Conservation (phyloP, 2,113 vertebrate species). For the Melanotaenia duboulayi region DNA sequence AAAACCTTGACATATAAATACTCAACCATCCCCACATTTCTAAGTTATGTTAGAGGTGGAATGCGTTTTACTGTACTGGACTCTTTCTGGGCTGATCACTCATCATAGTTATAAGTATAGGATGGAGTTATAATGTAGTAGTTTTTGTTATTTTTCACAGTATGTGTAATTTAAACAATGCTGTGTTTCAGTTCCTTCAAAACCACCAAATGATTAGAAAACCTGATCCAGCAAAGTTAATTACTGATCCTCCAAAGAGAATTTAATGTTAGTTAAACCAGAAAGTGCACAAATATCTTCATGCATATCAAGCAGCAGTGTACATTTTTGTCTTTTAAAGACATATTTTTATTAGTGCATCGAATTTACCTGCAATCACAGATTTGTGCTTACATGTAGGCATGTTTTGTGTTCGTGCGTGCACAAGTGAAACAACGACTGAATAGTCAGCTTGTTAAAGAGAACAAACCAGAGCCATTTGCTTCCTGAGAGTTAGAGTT, state of each 20-base stretch:
- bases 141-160: not conserved
- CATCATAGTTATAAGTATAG: too few relatives aligned
- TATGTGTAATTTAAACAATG: not conserved
- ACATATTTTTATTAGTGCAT: slow-evolving; percentile 4
- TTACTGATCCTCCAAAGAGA: too few relatives aligned
- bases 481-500: slow-evolving; percentile 9
- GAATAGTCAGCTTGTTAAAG: slow-evolving; percentile 27
- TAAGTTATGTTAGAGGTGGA: not conserved
- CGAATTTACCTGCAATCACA: not conserved
- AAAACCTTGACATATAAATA: not conserved
- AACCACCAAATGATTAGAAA: not conserved
- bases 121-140: too few relatives aligned
- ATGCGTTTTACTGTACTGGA: not conserved
- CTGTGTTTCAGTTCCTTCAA: not conserved
- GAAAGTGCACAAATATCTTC: not conserved
- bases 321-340: not conserved
- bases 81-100: not conserved
- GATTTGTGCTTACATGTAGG: not conserved
- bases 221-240: not conserved
- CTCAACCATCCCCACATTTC: not conserved
- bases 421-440: slow-evolving; percentile 28
- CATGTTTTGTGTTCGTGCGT: not conserved
- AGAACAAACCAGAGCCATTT: not conserved
- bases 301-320: not conserved
- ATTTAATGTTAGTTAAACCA: not conserved